A percentile compares a stretch with the other conserved stretches of the same genome.
Evolutionary conservation across 2,888 invertebrate genomes (phyloP).

Genomic region (Bembecia ichneumoniformis): DNA sequence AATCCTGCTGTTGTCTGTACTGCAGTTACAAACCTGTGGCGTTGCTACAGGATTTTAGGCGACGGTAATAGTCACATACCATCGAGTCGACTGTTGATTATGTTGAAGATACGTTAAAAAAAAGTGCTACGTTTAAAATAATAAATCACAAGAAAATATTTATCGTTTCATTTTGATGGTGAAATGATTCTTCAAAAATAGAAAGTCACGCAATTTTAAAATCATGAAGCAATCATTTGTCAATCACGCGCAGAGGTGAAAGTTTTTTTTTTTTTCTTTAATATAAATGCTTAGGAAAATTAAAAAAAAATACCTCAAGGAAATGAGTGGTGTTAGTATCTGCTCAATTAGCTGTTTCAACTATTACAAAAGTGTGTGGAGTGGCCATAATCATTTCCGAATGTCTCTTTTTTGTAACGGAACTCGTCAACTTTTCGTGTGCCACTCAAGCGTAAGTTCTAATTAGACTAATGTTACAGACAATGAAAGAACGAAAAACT

Average conservation of each 20-base stretch:
- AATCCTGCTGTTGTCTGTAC: too few species aligned
- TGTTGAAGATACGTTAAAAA: too few species aligned
- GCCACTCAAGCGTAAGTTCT: neutral
- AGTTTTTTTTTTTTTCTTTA: neutral
- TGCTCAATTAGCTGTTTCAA: neutral
- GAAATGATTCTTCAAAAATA: conserved; percentile 1
- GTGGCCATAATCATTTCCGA: neutral
- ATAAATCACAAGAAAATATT: too few species aligned
- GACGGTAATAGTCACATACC: too few species aligned
- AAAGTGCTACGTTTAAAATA: too few species aligned
- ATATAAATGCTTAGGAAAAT: neutral
- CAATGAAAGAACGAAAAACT: neutral
- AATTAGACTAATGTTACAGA: neutral
- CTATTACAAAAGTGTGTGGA: neutral
- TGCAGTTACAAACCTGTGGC: too few species aligned
- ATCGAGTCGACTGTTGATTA: too few species aligned
- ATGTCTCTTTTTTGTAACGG: neutral
- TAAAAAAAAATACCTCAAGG: neutral
- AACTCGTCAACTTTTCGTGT: neutral
- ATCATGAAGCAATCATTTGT: conserved; percentile 7
- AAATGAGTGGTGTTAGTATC: neutral
- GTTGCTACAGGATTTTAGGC: too few species aligned
- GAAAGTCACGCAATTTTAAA: conserved; percentile 8
- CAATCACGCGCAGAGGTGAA: conserved; percentile 6
- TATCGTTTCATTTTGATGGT: too few species aligned